phyloP scores from a whole-genome alignment of 1,140 invertebrate species.

The Diprion similis region DNA sequence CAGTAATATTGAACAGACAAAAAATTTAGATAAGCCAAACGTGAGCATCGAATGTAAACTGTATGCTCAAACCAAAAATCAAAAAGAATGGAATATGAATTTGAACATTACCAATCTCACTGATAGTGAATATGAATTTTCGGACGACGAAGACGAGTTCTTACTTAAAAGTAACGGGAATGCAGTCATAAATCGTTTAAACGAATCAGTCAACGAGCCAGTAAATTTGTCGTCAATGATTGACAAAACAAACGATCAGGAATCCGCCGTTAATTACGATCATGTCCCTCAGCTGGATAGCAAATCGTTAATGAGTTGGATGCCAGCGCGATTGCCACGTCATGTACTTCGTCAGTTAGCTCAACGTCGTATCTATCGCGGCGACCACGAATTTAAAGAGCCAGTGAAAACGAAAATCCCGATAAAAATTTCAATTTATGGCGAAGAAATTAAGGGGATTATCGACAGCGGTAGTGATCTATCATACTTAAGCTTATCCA shows the following conservation, averaged over 20 bases:
- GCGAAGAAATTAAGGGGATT: conserved; percentile 24
- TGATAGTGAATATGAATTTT: conserved; percentile 9
- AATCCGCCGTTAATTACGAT: not conserved
- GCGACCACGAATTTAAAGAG: conserved; percentile 8
- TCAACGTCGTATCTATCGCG: conserved; percentile 16
- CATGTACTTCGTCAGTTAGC: conserved; percentile 11
- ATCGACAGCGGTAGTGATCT: conserved; percentile 29
- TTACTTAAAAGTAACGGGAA: not conserved
- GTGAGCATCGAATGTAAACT: not conserved
- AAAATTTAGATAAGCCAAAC: conserved; percentile 16
- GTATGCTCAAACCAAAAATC: not conserved
- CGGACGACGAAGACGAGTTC: conserved; percentile 15
- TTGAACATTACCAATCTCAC: not conserved
- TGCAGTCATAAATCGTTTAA: not conserved
- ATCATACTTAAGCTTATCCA: conserved; percentile 20
- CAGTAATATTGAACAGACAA: conserved; percentile 18
- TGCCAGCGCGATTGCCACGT: conserved; percentile 2
- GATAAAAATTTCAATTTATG: conserved; percentile 24
- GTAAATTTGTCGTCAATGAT: not conserved
- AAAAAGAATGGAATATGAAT: not conserved
- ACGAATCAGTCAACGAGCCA: not conserved
- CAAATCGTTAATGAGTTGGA: conserved; percentile 8
- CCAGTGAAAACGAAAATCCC: conserved; percentile 17
- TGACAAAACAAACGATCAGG: not conserved
- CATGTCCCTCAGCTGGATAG: not conserved